phyloP scores from a whole-genome alignment of 2,888 invertebrate species.

The Drosophila demipolita region DNA sequence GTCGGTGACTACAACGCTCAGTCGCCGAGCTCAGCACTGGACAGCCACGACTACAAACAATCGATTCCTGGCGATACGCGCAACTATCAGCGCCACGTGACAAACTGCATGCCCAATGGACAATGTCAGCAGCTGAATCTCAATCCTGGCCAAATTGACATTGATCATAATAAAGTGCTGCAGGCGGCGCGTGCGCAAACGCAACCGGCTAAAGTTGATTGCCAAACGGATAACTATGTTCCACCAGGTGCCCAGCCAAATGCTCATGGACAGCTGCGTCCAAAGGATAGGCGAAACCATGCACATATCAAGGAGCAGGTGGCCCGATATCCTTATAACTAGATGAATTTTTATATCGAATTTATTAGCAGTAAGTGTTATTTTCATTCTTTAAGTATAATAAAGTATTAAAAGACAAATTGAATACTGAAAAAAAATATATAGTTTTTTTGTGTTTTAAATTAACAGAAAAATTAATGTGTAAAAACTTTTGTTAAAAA shows the following conservation, averaged over 20 bases:
- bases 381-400: not conserved
- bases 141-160: conserved; percentile 61
- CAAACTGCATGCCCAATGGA: conserved; percentile 65
- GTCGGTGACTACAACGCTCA: conserved; percentile 69
- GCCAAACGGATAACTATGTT: conserved; percentile 18
- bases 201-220: conserved; percentile 31
- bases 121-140: conserved; percentile 62
- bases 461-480: not conserved
- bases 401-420: not conserved
- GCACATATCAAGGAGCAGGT: conserved; percentile 29
- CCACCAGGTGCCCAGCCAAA: conserved; percentile 41
- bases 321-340: conserved; percentile 52
- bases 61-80: conserved; percentile 58
- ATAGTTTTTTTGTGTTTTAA: not conserved
- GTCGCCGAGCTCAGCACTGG: conserved; percentile 63
- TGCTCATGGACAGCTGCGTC: conserved; percentile 38
- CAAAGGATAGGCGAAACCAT: conserved; percentile 46
- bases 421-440: not conserved
- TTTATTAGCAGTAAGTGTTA: conserved; percentile 34
- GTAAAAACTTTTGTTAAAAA: not conserved
- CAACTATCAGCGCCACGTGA: conserved; percentile 64
- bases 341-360: conserved; percentile 15
- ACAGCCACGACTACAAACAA: conserved; percentile 70
- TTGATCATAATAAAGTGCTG: conserved; percentile 58
- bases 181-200: conserved; percentile 55